Evolutionary conservation across 2,888 invertebrate genomes (phyloP).

Genomic region (Elysia crispata): DNA sequence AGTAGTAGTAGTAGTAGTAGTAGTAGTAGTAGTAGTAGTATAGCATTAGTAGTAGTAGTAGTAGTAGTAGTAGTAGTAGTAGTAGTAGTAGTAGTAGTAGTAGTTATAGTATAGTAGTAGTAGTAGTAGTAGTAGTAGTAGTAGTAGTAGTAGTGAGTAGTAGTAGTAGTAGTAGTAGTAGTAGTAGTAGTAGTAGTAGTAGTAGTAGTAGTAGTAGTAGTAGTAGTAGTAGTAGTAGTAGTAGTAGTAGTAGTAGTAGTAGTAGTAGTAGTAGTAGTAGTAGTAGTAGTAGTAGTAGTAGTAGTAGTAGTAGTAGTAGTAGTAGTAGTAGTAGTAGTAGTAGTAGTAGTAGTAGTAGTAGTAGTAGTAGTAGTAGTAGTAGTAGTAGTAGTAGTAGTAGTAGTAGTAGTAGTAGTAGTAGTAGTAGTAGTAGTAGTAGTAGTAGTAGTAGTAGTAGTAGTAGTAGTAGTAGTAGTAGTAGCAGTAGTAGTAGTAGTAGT

Average conservation of each 20-base stretch:
- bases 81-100: too few species aligned
- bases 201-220: too few species aligned
- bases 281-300: conserved; percentile 30
- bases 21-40: too few species aligned
- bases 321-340: conserved; percentile 29
- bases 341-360: conserved; percentile 27
- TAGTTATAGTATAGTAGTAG: too few species aligned
- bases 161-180: too few species aligned
- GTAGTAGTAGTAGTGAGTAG: too few species aligned
- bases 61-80: too few species aligned
- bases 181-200: too few species aligned
- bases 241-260: conserved; percentile 29
- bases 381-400: neutral
- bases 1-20: too few species aligned
- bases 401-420: neutral
- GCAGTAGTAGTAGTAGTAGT: conserved; percentile 26
- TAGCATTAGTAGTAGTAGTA: too few species aligned
- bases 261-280: conserved; percentile 19
- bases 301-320: conserved; percentile 24
- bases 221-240: neutral
- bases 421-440: neutral
- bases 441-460: neutral
- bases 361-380: neutral
- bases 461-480: conserved; percentile 34
- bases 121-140: too few species aligned